Conservation (phyloP, 2,888 invertebrate species). For the Griposia aprilina region DNA sequence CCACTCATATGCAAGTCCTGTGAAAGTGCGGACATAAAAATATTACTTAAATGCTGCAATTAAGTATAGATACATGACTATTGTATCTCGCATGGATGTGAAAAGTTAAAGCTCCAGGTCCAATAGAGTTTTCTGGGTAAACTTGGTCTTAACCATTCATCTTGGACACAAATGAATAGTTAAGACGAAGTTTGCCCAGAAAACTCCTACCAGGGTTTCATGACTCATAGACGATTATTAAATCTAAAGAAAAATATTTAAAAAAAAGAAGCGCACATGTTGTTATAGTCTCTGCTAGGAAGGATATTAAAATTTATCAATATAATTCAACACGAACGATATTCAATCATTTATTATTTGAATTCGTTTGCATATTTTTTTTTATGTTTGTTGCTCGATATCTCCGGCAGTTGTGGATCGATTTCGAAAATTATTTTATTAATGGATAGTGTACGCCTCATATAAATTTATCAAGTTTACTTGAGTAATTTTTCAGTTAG, state of each 20-base stretch:
- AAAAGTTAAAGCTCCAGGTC: background rate
- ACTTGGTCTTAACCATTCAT: background rate
- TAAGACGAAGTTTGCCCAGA: background rate
- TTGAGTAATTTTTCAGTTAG: too few species aligned
- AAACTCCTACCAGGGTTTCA: background rate
- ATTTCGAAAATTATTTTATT: too few species aligned
- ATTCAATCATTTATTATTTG: background rate
- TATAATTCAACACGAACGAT: background rate
- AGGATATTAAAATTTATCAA: background rate
- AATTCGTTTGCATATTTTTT: too few species aligned
- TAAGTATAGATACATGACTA: too few species aligned
- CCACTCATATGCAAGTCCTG: conserved; percentile 52
- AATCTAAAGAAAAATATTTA: background rate
- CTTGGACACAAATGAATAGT: too few species aligned
- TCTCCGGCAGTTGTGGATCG: too few species aligned
- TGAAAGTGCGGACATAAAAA: background rate
- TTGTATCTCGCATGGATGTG: background rate
- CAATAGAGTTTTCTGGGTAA: background rate
- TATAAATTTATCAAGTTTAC: too few species aligned
- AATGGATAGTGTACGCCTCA: too few species aligned
- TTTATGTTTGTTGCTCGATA: too few species aligned
- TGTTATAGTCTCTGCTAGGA: too few species aligned
- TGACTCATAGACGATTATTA: background rate
- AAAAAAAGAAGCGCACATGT: too few species aligned
- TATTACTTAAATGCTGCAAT: background rate